These are phyloP conservation scores for Parnassius smintheus DNA, from an alignment of 2,888 invertebrate species.

Conservation along the genomic window DNA sequence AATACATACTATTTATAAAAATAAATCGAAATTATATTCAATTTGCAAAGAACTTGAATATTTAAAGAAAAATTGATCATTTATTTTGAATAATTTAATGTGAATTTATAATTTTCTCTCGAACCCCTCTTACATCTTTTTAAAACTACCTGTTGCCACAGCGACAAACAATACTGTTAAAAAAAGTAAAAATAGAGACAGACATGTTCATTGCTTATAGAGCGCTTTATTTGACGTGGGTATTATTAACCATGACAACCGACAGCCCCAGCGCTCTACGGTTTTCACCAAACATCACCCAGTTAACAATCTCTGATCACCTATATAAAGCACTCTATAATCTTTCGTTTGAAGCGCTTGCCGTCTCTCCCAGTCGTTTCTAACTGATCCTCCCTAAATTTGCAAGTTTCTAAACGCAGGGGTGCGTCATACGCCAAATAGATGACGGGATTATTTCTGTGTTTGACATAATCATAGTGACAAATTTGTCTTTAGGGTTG, in stretches of 20 bases:
- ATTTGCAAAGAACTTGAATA: too few species aligned
- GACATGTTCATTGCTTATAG: conserved; percentile 49
- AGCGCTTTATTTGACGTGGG: conserved; percentile 52
- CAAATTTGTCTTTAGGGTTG: conserved; percentile 76
- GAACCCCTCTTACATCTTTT: conserved; percentile 36
- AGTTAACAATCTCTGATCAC: conserved; percentile 70
- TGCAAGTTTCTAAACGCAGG: conserved; percentile 69
- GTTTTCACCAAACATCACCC: conserved; percentile 70
- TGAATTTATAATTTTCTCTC: too few species aligned
- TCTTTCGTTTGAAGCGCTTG: conserved; percentile 62
- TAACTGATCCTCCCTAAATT: conserved; percentile 62
- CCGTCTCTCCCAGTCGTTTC: conserved; percentile 45
- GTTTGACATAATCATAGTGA: conserved; percentile 81
- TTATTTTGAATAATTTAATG: too few species aligned
- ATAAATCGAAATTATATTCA: too few species aligned
- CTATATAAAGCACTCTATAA: conserved; percentile 72
- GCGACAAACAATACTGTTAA: conserved; percentile 40
- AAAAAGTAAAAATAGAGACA: conserved; percentile 40
- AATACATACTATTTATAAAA: too few species aligned
- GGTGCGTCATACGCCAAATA: conserved; percentile 74
- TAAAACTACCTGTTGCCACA: conserved; percentile 67
- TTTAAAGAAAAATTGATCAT: too few species aligned
- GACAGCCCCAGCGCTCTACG: conserved; percentile 55
- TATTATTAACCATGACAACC: conserved; percentile 78
- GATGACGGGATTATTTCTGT: conserved; percentile 81